Evolutionary conservation across 1,140 invertebrate genomes (phyloP), one percentile per base, ranked within the genome.

Genomic region (Bacillus rossius): DNA sequence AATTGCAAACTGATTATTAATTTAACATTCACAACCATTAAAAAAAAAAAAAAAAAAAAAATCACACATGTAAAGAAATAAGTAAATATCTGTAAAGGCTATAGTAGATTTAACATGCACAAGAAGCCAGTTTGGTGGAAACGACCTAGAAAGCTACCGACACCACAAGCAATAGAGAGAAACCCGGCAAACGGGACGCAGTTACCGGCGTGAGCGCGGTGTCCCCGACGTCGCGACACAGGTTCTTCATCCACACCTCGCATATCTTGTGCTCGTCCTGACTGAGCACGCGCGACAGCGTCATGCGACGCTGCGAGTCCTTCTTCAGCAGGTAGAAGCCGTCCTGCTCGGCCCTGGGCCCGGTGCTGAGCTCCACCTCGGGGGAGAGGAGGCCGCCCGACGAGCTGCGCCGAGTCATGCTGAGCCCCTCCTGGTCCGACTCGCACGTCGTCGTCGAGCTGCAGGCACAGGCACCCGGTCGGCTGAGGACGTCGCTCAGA

Each of bases 271-370:
- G 81, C 63, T 89, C 86, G 70, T 99, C 95, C 69, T 96, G 86
- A 42, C 83, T 84, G 34, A 99, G 76, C 45, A 99, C 92, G 67
- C 90, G 87, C 0, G 90, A 91, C 1, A 99, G 77, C 8, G 95
- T 98, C 67, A 86, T 86, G 64, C 96, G 81, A 49, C 96, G 80
- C 73, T 99, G 96, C 4, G 94, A 97, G 69, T 99, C 96, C 73
- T 99, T 99, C 72, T 98, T 96, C 7, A 98, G 75, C 49, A 98
- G 75, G 75, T 97, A 99, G 72, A 99, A 98, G 0, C 92, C 91
- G 71, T 94, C 92, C 45, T 88, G 84, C 73, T 95, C 90, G 41
- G 82, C 81, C 22, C 34, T 51, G 34, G 55, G 38, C 14, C 59
- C 59, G 19, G 58, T 25, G 2, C 29, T 17, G 13, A 60, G 41